Evolutionary conservation across 1,140 invertebrate species (phyloP), one percentile per base, ranked within the genome.

Genomic region (Tetranychus urticae): DNA sequence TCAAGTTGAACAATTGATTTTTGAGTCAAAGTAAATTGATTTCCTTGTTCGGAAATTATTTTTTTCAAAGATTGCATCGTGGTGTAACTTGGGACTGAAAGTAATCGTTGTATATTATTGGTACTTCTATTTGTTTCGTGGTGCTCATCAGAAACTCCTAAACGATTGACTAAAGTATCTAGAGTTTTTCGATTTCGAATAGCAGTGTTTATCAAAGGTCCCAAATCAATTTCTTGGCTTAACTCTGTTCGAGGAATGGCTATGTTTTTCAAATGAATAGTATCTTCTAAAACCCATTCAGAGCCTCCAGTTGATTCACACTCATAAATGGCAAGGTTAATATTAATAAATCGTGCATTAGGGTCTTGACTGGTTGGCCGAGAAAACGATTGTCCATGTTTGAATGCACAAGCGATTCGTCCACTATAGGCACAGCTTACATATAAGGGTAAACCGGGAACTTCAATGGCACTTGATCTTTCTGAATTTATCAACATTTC

Each of bases 211-310:
- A 88, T 82, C 2, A 90, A 72, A 69, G 86, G 86, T 62, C 82
- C 86, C 34, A 88, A 70, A 71, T 89, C 86, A 10, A 61, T 63
- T 48, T 50, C 33, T 23, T 34, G n/a, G 12, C 36, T 39, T 6
- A 60, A 6, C 57, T 84, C 81, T 10, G 86, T 84, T 56, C 84
- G 72, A 0, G 86, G 86, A 60, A 90, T 69, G 70, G 85, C 84
- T 62, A 90, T 85, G 67, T 90, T 90, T 69, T 85, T 83, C 62
- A 93, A 72, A 66, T 88, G 84, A 65, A 92, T 89, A 1, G 86
- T 92, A 68, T 99, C 94, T 72, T 98, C 94, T n/a, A 93, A 73
- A n/a, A 92, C 80, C 94, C 94, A 98, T 71, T 97, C 92, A n/a
- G 81, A 80, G 23, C 77, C 93, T 61, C 94, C 94, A 36, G 90